Conservation (phyloP, 2,113 vertebrate genomes). For the Brachyhypopomus gauderio region DNA sequence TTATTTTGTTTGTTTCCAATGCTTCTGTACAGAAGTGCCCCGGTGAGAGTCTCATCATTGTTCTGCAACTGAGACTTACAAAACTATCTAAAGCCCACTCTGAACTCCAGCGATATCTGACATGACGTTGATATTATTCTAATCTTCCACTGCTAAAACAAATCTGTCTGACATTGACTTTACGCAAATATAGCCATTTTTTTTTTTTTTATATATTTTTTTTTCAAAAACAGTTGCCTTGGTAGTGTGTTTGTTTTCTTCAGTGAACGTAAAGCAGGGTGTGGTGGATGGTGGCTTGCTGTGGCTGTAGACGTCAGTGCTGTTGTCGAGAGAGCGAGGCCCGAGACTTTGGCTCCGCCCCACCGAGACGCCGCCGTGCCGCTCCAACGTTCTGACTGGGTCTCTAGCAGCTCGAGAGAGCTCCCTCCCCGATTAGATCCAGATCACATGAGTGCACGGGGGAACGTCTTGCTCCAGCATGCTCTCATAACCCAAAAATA, state of each 20-base stretch:
- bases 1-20: constrained; percentile 79
- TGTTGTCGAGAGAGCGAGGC: constrained; percentile 77
- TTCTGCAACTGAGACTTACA: constrained; percentile 98
- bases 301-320: constrained; percentile 62
- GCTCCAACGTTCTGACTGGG: constrained; percentile 37
- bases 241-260: constrained; percentile 42
- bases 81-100: constrained; percentile 99
- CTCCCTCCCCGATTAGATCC: constrained; percentile 20
- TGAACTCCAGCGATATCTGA: constrained; percentile 95
- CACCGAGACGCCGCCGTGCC: constrained; percentile 65
- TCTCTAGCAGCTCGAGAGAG: constrained; percentile 26
- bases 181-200: constrained; percentile 90
- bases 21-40: constrained; percentile 97
- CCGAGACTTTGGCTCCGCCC: constrained; percentile 85
- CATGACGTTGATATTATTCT: constrained; percentile 90
- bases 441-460: constrained; percentile 17
- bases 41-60: constrained; percentile 96
- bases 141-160: constrained; percentile 76
- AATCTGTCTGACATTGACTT: constrained; percentile 87
- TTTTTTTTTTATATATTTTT: constrained; percentile 43
- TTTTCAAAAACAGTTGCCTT: constrained; percentile 47
- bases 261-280: constrained; percentile 79
- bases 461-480: constrained; percentile 62
- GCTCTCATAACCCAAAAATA: constrained; percentile 91
- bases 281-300: constrained; percentile 76